Percentiles rank a stretch among this genome's conserved stretches.
Evolutionary conservation across 1,140 invertebrate genomes (phyloP).

Genomic region (Elymnias hypermnestra): DNA sequence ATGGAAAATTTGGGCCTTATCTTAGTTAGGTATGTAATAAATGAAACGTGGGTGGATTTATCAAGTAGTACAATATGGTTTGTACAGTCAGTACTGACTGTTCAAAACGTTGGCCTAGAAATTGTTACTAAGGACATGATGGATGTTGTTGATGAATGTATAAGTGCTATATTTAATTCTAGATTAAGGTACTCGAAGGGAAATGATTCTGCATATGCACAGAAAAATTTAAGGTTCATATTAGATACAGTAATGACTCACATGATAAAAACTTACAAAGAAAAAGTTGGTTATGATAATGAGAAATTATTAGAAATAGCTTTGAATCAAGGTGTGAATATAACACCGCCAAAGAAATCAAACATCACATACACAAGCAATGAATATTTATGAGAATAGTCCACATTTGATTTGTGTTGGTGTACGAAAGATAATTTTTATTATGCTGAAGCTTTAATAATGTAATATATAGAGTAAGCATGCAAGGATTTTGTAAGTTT

Average conservation of each 20-base stretch:
- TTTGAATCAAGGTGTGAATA: conserved; percentile 67
- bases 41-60: conserved; percentile 73
- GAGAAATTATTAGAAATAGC: conserved; percentile 65
- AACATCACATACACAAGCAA: conserved; percentile 75
- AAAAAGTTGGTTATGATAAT: conserved; percentile 72
- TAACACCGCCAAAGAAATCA: conserved; percentile 58
- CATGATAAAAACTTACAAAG: conserved; percentile 67
- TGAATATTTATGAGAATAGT: conserved; percentile 74
- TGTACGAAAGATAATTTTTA: conserved; percentile 59
- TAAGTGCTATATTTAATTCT: conserved; percentile 67
- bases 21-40: conserved; percentile 73
- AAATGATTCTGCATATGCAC: conserved; percentile 66
- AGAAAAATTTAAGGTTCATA: conserved; percentile 72
- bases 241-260: conserved; percentile 68
- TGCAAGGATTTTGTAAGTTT: conserved; percentile 70
- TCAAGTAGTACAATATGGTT: conserved; percentile 76
- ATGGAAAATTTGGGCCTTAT: conserved; percentile 74
- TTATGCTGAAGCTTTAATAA: conserved; percentile 72
- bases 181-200: conserved; percentile 56
- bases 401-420: conserved; percentile 27
- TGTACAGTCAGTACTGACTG: conserved; percentile 64
- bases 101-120: conserved; percentile 68
- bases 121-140: conserved; percentile 74
- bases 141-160: conserved; percentile 69
- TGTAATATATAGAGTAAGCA: conserved; percentile 71